These are phyloP conservation scores for Dicentrarchus labrax DNA, from an alignment of 2,113 vertebrate species.

Conservation along the genomic window DNA sequence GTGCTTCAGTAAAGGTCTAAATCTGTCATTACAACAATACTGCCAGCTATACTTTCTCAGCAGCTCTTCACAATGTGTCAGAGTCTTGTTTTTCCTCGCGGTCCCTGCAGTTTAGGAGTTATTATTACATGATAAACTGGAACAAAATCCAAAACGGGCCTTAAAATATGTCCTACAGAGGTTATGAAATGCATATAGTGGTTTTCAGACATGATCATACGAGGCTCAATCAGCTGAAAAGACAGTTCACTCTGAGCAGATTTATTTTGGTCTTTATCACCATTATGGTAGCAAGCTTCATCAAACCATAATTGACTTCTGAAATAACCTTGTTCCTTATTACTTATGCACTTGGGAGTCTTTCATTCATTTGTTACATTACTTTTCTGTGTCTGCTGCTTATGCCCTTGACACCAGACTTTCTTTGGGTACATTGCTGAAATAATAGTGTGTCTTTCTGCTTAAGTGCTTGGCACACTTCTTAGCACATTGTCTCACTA, in stretches of 20 bases:
- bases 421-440: constrained; percentile 23
- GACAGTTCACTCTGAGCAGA: not conserved
- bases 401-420: constrained; percentile 44
- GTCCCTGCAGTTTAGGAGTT: constrained; percentile 58
- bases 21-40: constrained; percentile 48
- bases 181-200: constrained; percentile 19
- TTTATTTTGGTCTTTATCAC: constrained; percentile 48
- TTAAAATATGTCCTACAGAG: constrained; percentile 40
- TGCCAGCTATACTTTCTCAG: constrained; percentile 45
- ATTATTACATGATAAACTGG: constrained; percentile 69
- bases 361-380: constrained; percentile 41
- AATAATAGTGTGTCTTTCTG: constrained; percentile 25
- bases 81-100: constrained; percentile 34
- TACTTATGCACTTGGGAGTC: constrained; percentile 40
- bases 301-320: constrained; percentile 62
- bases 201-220: not conserved
- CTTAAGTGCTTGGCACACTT: constrained; percentile 23
- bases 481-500: not conserved
- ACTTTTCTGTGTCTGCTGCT: constrained; percentile 28
- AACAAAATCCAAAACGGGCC: constrained; percentile 52
- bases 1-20: constrained; percentile 48
- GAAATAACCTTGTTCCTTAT: constrained; percentile 54
- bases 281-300: constrained; percentile 37
- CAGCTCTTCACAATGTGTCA: constrained; percentile 41
- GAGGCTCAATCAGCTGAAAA: not conserved